These are phyloP conservation scores for Lasioglossum baleicum DNA, from an alignment of 1,140 invertebrate genomes.

Conservation along the genomic window DNA sequence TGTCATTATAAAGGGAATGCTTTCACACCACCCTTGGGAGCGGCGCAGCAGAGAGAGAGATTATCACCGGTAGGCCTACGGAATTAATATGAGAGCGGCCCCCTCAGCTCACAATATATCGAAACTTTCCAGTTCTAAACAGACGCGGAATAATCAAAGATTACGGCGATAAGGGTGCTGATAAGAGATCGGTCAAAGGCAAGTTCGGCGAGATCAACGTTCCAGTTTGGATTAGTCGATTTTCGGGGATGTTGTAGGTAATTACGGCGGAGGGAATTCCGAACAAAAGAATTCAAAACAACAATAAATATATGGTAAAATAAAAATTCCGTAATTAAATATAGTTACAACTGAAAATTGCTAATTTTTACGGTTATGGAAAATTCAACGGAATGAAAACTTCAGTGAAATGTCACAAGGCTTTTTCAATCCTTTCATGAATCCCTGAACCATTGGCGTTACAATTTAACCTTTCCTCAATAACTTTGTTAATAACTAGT, in stretches of 20 bases:
- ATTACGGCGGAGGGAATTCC: neutral
- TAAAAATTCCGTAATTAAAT: too few species aligned
- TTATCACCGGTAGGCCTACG: slow-evolving; percentile 67
- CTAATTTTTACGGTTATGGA: too few species aligned
- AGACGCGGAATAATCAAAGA: slow-evolving; percentile 6
- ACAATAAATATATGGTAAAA: too few species aligned
- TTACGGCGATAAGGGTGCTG: neutral
- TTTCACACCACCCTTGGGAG: slow-evolving; percentile 75
- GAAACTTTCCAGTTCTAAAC: slow-evolving; percentile 32
- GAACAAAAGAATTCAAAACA: neutral
- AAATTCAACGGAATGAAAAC: too few species aligned
- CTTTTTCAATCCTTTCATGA: too few species aligned
- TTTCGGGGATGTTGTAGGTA: neutral
- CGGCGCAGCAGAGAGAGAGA: slow-evolving; percentile 42
- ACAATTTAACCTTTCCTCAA: too few species aligned
- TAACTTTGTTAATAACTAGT: too few species aligned
- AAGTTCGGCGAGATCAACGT: slow-evolving; percentile 7
- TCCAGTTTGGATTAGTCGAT: neutral
- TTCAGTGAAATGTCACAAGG: too few species aligned
- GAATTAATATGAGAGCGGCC: slow-evolving; percentile 74
- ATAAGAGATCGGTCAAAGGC: neutral
- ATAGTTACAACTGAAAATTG: too few species aligned
- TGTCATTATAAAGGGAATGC: slow-evolving; percentile 79
- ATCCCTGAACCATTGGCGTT: too few species aligned
- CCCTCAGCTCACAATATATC: slow-evolving; percentile 14